phyloP scores from a whole-genome alignment of 1,140 invertebrate species.

The Aporrectodea caliginosa region DNA sequence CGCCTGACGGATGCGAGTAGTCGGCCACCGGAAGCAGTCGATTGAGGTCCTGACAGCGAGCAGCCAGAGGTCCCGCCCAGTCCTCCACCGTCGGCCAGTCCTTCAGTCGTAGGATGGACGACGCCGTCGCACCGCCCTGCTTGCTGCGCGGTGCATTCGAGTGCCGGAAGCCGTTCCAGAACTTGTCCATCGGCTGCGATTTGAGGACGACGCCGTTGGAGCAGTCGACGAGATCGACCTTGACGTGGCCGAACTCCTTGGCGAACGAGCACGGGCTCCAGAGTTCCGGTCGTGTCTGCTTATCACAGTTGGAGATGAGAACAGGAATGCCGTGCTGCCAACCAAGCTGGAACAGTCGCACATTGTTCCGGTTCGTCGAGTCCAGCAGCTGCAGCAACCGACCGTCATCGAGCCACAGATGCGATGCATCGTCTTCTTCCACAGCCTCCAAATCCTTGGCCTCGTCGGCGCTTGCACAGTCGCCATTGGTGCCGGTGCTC shows the following conservation, averaged over 20 bases:
- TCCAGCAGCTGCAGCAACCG: slow-evolving; percentile 80
- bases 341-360: slow-evolving; percentile 86
- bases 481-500: neutral
- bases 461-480: neutral
- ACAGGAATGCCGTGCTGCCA: slow-evolving; percentile 85
- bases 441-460: neutral
- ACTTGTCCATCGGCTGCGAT: slow-evolving; percentile 80
- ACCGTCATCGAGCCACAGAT: slow-evolving; percentile 76
- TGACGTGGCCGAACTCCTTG: slow-evolving; percentile 82
- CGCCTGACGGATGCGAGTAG: slow-evolving; percentile 83
- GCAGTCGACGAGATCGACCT: slow-evolving; percentile 90
- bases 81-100: slow-evolving; percentile 87
- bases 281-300: slow-evolving; percentile 71
- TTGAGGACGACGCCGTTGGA: slow-evolving; percentile 69
- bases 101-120: slow-evolving; percentile 86
- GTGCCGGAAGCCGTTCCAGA: slow-evolving; percentile 92
- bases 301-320: slow-evolving; percentile 85
- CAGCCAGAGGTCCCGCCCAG: slow-evolving; percentile 80
- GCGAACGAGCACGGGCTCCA: slow-evolving; percentile 90
- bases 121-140: slow-evolving; percentile 50
- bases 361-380: slow-evolving; percentile 74
- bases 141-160: slow-evolving; percentile 51
- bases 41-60: slow-evolving; percentile 88
- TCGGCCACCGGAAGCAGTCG: slow-evolving; percentile 79
- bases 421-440: slow-evolving; percentile 51